phyloP scores from a whole-genome alignment of 2,888 invertebrate species.

The Melipona beecheii region DNA sequence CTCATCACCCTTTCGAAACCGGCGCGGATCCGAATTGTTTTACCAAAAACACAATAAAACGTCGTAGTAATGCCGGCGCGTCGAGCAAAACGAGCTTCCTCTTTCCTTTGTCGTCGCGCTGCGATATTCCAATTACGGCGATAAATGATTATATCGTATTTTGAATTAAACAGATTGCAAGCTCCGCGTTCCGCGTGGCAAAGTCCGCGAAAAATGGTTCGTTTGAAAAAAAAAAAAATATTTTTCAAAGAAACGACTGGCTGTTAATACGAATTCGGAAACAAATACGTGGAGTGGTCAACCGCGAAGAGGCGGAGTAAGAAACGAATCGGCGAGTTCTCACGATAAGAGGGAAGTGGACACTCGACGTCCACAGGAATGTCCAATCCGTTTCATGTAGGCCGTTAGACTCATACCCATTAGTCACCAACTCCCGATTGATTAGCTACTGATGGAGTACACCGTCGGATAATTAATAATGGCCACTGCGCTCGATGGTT shows the following conservation, averaged over 20 bases:
- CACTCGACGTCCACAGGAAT: constrained; percentile 22
- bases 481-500: constrained; percentile 56
- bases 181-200: too few species aligned
- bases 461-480: constrained; percentile 70
- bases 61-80: background rate
- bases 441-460: constrained; percentile 70
- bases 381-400: constrained; percentile 15
- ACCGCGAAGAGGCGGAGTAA: background rate
- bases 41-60: background rate
- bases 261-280: too few species aligned
- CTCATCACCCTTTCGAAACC: background rate
- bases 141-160: background rate
- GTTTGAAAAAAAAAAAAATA: too few species aligned
- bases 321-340: background rate
- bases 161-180: background rate
- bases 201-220: too few species aligned
- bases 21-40: background rate
- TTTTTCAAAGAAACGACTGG: too few species aligned
- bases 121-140: background rate
- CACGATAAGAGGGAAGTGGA: background rate
- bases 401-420: constrained; percentile 62
- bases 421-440: constrained; percentile 70
- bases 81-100: background rate
- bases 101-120: background rate
- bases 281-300: too few species aligned